Conservation (phyloP, 1,140 invertebrate genomes). For the Aethina tumida region DNA sequence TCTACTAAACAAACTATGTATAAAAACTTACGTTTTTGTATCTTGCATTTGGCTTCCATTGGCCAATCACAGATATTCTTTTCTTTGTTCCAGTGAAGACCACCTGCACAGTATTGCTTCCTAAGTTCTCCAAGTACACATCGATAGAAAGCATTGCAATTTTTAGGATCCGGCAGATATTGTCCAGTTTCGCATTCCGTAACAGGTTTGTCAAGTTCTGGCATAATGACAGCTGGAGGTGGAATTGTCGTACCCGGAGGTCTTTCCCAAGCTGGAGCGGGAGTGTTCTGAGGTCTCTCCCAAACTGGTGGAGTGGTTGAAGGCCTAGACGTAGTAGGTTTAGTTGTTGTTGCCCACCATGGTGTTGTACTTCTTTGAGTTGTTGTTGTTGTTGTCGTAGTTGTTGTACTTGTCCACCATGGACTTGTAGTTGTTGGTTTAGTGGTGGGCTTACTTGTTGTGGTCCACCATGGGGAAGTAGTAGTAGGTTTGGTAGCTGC, state of each 20-base stretch:
- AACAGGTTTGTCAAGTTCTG: conserved; percentile 25
- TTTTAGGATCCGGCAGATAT: conserved; percentile 52
- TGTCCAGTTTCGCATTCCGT: conserved; percentile 49
- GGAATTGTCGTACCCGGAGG: conserved; percentile 28
- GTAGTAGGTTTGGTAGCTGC: conserved; percentile 32
- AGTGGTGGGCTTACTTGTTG: conserved; percentile 15
- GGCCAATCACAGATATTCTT: conserved; percentile 72
- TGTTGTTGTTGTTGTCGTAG: conserved; percentile 32
- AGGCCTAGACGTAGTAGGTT: conserved; percentile 20
- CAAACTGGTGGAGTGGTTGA: conserved; percentile 8
- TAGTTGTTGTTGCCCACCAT: conserved; percentile 30
- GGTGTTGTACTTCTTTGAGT: conserved; percentile 33
- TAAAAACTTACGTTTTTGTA: conserved; percentile 31
- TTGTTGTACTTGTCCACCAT: conserved; percentile 34
- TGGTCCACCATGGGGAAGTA: conserved; percentile 32
- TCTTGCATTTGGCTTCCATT: conserved; percentile 53
- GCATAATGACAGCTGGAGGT: conserved; percentile 35
- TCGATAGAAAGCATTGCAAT: conserved; percentile 66
- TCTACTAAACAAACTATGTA: too few relatives aligned
- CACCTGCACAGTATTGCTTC: conserved; percentile 62
- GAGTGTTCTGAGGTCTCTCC: background rate
- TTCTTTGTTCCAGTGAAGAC: conserved; percentile 67
- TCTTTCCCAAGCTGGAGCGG: background rate
- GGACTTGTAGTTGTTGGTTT: conserved; percentile 34
- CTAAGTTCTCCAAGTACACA: conserved; percentile 58